Evolutionary conservation across 2,113 vertebrate genomes (phyloP).

Genomic region (Sula dactylatra): DNA sequence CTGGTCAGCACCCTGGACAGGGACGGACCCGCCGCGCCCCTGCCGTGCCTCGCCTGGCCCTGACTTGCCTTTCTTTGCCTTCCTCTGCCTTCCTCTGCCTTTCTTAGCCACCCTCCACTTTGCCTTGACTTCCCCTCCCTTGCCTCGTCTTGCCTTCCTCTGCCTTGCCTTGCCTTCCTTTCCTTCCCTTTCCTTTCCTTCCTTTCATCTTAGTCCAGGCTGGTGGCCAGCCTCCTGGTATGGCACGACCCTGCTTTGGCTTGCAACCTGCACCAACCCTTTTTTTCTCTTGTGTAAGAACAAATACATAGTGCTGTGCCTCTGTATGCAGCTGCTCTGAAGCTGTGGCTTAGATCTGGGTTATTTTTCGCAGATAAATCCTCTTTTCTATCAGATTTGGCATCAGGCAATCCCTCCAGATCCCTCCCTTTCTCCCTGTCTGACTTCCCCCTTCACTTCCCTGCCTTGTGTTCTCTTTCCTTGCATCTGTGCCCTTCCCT

Average conservation of each 20-base stretch:
- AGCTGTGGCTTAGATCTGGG: constrained; percentile 51
- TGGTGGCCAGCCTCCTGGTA: background rate
- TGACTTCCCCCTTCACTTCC: background rate
- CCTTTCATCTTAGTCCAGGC: background rate
- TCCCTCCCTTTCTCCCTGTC: background rate
- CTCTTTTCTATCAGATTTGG: constrained; percentile 68
- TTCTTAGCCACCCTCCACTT: background rate
- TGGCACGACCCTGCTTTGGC: background rate
- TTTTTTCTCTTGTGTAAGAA: constrained; percentile 12
- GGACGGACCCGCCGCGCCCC: background rate
- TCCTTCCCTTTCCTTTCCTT: background rate
- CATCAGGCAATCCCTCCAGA: constrained; percentile 57
- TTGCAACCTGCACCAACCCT: background rate
- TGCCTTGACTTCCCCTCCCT: no score
- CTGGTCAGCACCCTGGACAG: constrained; percentile 65
- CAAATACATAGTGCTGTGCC: background rate
- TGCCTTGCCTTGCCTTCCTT: background rate
- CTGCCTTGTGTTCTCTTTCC: background rate
- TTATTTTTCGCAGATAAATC: constrained; percentile 68
- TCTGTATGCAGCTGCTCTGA: constrained; percentile 10
- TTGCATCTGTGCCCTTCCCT: background rate
- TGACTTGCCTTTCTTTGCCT: rapidly evolving
- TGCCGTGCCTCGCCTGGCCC: background rate
- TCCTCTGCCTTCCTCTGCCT: background rate
- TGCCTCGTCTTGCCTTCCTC: background rate